A percentile compares a stretch with the other conserved stretches of the same genome.
Evolutionary conservation across 2,113 vertebrate genomes (phyloP).

Genomic region (Rhabdomys dilectus): DNA sequence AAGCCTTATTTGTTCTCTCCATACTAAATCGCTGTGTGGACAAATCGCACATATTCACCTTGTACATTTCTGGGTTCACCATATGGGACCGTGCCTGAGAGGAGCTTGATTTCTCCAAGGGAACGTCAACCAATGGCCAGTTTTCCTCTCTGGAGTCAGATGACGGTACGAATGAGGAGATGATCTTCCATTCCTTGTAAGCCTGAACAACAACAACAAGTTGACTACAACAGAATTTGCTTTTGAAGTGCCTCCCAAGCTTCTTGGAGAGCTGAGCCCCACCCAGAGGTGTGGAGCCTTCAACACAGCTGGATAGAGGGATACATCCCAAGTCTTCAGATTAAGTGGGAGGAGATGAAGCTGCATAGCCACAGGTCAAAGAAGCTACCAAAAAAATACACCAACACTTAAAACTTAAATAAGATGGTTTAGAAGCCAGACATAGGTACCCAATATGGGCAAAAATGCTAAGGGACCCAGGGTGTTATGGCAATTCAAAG

Average conservation of each 20-base stretch:
- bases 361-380: not conserved
- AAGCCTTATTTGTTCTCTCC: not conserved
- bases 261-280: not conserved
- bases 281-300: not conserved
- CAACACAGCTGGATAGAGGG: not conserved
- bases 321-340: not conserved
- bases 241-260: not conserved
- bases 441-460: not conserved
- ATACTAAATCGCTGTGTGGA: not conserved
- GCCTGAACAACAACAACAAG: constrained; percentile 82
- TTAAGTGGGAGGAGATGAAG: not conserved
- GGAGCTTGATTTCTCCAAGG: constrained; percentile 82
- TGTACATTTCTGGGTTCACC: constrained; percentile 89
- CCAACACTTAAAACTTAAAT: not conserved
- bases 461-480: not conserved
- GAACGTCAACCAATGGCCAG: constrained; percentile 80
- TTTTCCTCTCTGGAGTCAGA: constrained; percentile 66
- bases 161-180: constrained; percentile 86
- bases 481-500: not conserved
- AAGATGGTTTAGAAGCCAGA: not conserved
- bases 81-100: constrained; percentile 64
- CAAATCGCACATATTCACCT: constrained; percentile 82
- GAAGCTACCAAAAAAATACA: not conserved
- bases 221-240: constrained; percentile 33
- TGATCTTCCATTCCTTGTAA: constrained; percentile 91